phyloP scores from a whole-genome alignment of 2,888 invertebrate genomes.

The Cosmia trapezina region DNA sequence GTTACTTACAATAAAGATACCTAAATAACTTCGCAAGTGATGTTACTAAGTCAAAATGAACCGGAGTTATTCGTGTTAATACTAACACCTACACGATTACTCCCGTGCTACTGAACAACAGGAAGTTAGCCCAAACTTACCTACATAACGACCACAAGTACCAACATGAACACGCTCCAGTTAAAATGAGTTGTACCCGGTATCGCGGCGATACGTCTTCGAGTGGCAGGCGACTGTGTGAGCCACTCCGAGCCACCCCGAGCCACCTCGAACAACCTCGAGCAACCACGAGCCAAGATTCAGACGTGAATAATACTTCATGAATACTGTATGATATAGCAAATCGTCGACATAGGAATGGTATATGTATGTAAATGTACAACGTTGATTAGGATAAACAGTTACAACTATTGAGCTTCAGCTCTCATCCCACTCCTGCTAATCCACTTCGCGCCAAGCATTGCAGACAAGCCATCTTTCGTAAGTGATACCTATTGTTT shows the following conservation, averaged over 20 bases:
- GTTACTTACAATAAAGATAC: not conserved
- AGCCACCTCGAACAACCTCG: conserved; percentile 8
- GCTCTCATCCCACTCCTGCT: not conserved
- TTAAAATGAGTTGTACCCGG: conserved; percentile 41
- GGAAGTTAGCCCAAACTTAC: conserved; percentile 47
- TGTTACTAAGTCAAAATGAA: conserved; percentile 19
- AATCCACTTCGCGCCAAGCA: not conserved
- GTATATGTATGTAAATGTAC: conserved; percentile 22
- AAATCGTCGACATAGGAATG: conserved; percentile 14
- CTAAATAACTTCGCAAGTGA: conserved; percentile 9
- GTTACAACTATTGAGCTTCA: conserved; percentile 6
- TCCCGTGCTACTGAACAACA: conserved; percentile 17
- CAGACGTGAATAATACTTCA: conserved; percentile 29
- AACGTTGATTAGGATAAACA: conserved; percentile 28
- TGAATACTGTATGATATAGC: conserved; percentile 31
- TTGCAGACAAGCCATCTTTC: not conserved
- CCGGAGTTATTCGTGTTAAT: conserved; percentile 42
- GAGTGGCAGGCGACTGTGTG: conserved; percentile 10
- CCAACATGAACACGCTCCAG: conserved; percentile 38
- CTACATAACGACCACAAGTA: conserved; percentile 39
- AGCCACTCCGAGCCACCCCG: conserved; percentile 5
- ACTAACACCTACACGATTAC: conserved; percentile 37
- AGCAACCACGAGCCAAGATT: conserved; percentile 22
- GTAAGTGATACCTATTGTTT: not conserved
- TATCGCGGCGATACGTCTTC: conserved; percentile 15